These are phyloP conservation scores for Empidonax traillii DNA, from an alignment of 2,113 vertebrate species.

Conservation along the genomic window DNA sequence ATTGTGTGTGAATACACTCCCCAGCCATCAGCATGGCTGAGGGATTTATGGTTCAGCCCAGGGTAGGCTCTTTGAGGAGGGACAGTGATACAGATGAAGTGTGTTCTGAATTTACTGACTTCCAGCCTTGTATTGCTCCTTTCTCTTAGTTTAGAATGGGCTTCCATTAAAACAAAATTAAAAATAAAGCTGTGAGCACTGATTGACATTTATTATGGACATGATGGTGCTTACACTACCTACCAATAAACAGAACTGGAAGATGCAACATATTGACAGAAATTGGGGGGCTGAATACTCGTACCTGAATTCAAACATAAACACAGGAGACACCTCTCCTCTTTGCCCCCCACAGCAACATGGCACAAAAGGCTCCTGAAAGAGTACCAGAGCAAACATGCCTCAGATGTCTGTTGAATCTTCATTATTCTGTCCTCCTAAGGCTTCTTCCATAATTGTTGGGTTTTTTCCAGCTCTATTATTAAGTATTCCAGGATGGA, in stretches of 20 bases:
- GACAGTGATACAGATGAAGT: not conserved
- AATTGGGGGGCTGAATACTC: conserved; percentile 15
- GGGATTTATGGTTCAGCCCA: not conserved
- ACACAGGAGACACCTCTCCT: not conserved
- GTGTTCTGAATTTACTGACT: not conserved
- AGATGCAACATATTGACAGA: not conserved
- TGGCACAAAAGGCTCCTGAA: not conserved
- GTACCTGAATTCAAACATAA: conserved; percentile 36
- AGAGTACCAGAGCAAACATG: not conserved
- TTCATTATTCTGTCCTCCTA: not conserved
- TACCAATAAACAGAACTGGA: not conserved
- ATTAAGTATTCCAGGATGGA: not conserved
- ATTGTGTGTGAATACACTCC: not conserved
- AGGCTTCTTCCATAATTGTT: not conserved
- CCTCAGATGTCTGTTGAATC: not conserved
- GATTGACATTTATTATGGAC: not conserved
- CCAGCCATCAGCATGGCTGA: not conserved
- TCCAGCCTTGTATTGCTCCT: not conserved
- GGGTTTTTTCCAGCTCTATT: not conserved
- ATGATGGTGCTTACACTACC: not conserved
- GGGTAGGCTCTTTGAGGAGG: not conserved
- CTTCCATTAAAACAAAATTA: not conserved
- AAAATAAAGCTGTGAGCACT: not conserved
- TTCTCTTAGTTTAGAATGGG: not conserved
- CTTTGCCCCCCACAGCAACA: not conserved